Percentiles rank a stretch among this genome's conserved stretches.
phyloP scores from a whole-genome alignment of 2,113 vertebrate species.

The Emydura subglobosa region DNA sequence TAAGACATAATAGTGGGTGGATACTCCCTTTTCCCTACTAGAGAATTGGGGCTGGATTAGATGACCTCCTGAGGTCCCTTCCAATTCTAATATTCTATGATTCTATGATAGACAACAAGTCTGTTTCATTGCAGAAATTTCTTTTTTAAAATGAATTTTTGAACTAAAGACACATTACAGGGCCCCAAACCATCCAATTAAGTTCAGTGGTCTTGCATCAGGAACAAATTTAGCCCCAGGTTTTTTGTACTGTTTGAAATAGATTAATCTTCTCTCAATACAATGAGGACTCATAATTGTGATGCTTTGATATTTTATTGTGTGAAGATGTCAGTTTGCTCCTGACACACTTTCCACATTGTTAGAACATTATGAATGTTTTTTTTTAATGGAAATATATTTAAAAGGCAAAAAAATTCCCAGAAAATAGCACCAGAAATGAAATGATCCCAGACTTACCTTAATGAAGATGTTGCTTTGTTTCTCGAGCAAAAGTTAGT shows the following conservation, averaged over 20 bases:
- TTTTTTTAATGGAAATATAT: background rate
- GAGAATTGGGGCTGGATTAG: background rate
- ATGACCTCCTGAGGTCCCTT: no score
- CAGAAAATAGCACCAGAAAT: background rate
- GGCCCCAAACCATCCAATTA: background rate
- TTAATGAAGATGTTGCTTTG: fast-evolving
- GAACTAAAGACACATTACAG: background rate
- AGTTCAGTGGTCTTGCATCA: background rate
- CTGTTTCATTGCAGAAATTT: background rate
- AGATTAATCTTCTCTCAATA: conserved; percentile 5
- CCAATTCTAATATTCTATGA: no score
- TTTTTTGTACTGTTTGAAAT: background rate
- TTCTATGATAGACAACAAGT: background rate
- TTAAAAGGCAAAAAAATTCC: background rate
- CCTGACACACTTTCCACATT: background rate
- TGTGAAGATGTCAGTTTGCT: background rate
- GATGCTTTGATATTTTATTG: background rate
- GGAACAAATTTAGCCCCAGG: background rate
- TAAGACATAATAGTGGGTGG: background rate
- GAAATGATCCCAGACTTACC: background rate
- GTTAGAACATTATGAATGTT: background rate
- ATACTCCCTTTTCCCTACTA: background rate
- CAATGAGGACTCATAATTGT: background rate
- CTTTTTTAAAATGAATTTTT: background rate
- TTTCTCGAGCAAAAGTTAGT: background rate